phyloP scores from a whole-genome alignment of 2,888 invertebrate genomes.

The Drosophila putrida region DNA sequence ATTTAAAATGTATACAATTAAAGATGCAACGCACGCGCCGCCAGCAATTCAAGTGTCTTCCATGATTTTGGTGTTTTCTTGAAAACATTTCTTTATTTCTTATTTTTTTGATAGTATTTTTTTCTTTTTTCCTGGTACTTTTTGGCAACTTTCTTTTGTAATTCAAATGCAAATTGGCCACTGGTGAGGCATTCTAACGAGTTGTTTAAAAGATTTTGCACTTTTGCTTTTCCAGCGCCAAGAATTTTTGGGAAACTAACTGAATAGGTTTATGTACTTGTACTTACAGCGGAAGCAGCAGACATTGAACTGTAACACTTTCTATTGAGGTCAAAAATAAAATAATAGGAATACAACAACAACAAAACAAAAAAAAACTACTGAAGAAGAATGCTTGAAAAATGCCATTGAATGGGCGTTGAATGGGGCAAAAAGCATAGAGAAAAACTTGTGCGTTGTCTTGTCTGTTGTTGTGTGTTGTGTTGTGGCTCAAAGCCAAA shows the following conservation, averaged over 20 bases:
- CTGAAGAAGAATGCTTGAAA: conserved; percentile 42
- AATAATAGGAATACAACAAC: conserved; percentile 32
- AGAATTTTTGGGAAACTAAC: conserved; percentile 12
- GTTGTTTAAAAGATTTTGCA: conserved; percentile 47
- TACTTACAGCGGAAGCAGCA: conserved; percentile 51
- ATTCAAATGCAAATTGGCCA: conserved; percentile 72
- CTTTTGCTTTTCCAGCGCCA: conserved; percentile 67
- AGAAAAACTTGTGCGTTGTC: conserved; percentile 58
- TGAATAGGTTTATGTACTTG: background rate
- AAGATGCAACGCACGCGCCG: conserved; percentile 77
- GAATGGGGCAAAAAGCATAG: conserved; percentile 47
- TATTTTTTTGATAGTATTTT: background rate
- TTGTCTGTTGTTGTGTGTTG: background rate
- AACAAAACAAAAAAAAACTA: too few relatives aligned
- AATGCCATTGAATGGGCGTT: conserved; percentile 76
- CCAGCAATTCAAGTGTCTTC: conserved; percentile 43
- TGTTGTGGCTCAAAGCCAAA: conserved; percentile 52
- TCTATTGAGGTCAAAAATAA: conserved; percentile 73
- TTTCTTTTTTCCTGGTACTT: conserved; percentile 9
- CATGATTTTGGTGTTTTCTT: conserved; percentile 53
- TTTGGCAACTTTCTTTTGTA: conserved; percentile 74
- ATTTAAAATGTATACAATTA: conserved; percentile 71
- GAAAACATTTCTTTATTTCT: conserved; percentile 17
- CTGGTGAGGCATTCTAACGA: conserved; percentile 66
- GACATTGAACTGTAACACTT: conserved; percentile 82